Percentiles rank a stretch among this genome's conserved stretches.
phyloP scores from a whole-genome alignment of 2,797 vertebrate genomes.

The Carcharodon carcharias region DNA sequence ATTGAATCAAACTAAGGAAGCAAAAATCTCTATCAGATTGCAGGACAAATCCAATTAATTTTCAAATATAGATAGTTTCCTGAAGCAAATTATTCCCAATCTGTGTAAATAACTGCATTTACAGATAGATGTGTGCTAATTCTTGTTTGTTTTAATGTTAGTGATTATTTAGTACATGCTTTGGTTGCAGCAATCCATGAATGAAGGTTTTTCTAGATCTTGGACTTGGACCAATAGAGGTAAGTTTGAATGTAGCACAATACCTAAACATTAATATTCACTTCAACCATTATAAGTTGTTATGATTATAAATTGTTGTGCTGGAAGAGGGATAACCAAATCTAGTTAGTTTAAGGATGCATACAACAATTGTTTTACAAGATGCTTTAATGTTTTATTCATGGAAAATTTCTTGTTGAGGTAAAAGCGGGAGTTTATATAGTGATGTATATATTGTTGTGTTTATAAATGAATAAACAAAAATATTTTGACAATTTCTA shows the following conservation, averaged over 20 bases:
- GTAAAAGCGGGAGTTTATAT: no score
- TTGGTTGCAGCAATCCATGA: not conserved
- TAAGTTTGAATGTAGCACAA: not conserved
- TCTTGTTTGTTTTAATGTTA: not conserved
- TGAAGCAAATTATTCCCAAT: not conserved
- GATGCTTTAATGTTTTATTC: no score
- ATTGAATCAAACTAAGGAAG: not conserved
- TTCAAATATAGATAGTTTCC: not conserved
- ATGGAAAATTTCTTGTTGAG: no score
- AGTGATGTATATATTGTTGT: not conserved
- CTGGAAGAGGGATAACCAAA: not conserved
- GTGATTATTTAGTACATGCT: not conserved
- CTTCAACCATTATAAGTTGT: not conserved
- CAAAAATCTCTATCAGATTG: no score
- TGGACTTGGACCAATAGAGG: not conserved
- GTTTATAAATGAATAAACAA: not conserved
- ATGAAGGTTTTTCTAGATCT: not conserved
- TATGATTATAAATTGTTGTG: not conserved
- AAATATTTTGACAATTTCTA: no score
- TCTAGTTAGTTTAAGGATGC: not conserved
- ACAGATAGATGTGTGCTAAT: not conserved
- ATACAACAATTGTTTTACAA: not conserved
- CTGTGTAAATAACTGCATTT: not conserved
- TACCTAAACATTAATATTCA: not conserved
- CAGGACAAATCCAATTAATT: not conserved